These are phyloP conservation scores for Naso thynnoides DNA, from an alignment of 2,797 vertebrate genomes.

Conservation along the genomic window DNA sequence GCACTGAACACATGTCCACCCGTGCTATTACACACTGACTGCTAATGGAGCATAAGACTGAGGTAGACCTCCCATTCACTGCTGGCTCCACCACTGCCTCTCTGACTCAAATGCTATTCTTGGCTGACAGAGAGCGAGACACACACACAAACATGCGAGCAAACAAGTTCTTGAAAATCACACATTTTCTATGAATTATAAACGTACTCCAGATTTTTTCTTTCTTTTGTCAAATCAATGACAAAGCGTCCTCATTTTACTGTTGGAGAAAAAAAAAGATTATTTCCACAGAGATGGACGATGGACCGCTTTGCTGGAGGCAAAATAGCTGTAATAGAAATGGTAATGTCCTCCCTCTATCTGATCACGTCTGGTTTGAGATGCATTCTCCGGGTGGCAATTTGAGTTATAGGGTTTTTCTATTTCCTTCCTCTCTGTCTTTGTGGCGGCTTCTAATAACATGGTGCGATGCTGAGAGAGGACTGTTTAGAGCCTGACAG, in stretches of 20 bases:
- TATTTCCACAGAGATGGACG: slow-evolving; percentile 48
- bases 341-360: slow-evolving; percentile 73
- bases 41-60: slow-evolving; percentile 78
- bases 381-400: slow-evolving; percentile 69
- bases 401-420: slow-evolving; percentile 66
- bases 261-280: slow-evolving; percentile 27
- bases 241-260: slow-evolving; percentile 53
- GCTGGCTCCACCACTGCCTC: slow-evolving; percentile 41
- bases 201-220: slow-evolving; percentile 27
- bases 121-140: slow-evolving; percentile 21
- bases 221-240: slow-evolving; percentile 25
- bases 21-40: slow-evolving; percentile 76
- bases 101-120: slow-evolving; percentile 44
- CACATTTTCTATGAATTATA: slow-evolving; percentile 54
- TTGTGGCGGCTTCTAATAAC: slow-evolving; percentile 68
- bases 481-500: slow-evolving; percentile 61
- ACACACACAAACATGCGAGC: slow-evolving; percentile 20
- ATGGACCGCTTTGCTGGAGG: slow-evolving; percentile 55
- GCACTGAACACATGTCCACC: slow-evolving; percentile 76
- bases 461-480: slow-evolving; percentile 50
- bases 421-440: slow-evolving; percentile 64
- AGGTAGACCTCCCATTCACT: slow-evolving; percentile 75
- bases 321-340: slow-evolving; percentile 74
- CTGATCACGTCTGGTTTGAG: slow-evolving; percentile 67
- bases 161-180: slow-evolving; percentile 42